These are phyloP conservation scores for Hemithea aestivaria DNA, from an alignment of 2,888 invertebrate genomes.

Conservation along the genomic window DNA sequence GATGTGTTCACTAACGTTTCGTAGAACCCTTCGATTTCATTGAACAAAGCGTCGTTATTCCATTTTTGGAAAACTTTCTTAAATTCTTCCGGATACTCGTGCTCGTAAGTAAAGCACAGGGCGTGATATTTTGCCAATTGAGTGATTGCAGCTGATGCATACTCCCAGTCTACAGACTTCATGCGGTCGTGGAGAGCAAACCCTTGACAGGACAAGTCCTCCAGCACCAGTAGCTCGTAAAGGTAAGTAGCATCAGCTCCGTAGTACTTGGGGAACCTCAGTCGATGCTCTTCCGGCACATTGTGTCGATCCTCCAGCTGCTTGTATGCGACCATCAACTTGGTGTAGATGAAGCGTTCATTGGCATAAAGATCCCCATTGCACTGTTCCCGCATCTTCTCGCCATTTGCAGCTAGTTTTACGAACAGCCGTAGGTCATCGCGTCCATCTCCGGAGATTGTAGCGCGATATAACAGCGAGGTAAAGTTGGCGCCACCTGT, in stretches of 20 bases:
- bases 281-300: conserved; percentile 28
- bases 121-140: conserved; percentile 49
- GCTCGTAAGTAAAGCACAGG: conserved; percentile 41
- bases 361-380: conserved; percentile 13
- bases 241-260: conserved; percentile 25
- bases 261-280: conserved; percentile 34
- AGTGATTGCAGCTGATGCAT: conserved; percentile 31
- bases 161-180: conserved; percentile 36
- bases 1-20: conserved; percentile 10
- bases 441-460: conserved; percentile 29
- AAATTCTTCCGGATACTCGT: conserved; percentile 37
- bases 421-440: conserved; percentile 43
- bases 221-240: conserved; percentile 43
- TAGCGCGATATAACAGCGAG: conserved; percentile 37
- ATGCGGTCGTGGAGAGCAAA: conserved; percentile 37
- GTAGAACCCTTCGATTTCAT: background rate
- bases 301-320: conserved; percentile 23
- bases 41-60: background rate
- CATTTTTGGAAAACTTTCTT: conserved; percentile 1
- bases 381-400: conserved; percentile 11
- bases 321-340: conserved; percentile 19
- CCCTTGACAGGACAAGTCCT: conserved; percentile 29
- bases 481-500: conserved; percentile 51
- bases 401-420: conserved; percentile 39
- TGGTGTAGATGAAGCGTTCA: conserved; percentile 27